Evolutionary conservation across 1,140 invertebrate genomes (phyloP).

Genomic region (Caerostris darwini): DNA sequence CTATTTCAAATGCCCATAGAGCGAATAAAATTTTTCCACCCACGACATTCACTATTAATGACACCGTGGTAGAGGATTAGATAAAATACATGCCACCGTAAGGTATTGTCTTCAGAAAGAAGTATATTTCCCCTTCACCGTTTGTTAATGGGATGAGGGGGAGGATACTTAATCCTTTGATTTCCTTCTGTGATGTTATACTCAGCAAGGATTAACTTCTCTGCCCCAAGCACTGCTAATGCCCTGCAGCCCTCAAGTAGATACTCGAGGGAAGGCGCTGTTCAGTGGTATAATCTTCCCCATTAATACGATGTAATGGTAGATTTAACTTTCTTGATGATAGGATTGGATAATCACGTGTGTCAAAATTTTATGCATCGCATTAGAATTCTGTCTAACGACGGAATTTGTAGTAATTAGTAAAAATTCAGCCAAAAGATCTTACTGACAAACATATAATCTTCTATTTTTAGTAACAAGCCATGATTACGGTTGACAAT

Average conservation of each 20-base stretch:
- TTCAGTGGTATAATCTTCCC: conserved; percentile 15
- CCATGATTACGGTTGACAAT: too few species aligned
- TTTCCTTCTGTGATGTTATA: conserved; percentile 11
- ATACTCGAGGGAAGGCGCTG: background rate
- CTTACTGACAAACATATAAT: background rate
- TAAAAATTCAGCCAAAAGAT: background rate
- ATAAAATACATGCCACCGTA: too few species aligned
- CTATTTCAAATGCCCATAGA: too few species aligned
- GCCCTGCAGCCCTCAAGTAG: background rate
- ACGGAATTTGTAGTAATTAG: background rate
- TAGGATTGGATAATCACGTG: background rate
- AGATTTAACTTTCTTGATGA: conserved; percentile 21
- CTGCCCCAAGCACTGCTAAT: background rate
- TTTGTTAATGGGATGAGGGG: conserved; percentile 52
- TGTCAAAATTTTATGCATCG: background rate
- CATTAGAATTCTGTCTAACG: background rate
- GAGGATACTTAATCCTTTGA: conserved; percentile 14
- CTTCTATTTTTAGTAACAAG: too few species aligned
- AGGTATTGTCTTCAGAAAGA: background rate
- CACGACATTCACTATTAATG: too few species aligned
- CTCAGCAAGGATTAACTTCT: conserved; percentile 13
- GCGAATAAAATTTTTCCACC: too few species aligned
- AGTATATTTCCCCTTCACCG: background rate
- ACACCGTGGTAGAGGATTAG: too few species aligned
- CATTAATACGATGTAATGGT: conserved; percentile 41